Evolutionary conservation across 2,888 invertebrate species (phyloP), one percentile per base, ranked within the genome.

Genomic region (Ormyrus thymus): DNA sequence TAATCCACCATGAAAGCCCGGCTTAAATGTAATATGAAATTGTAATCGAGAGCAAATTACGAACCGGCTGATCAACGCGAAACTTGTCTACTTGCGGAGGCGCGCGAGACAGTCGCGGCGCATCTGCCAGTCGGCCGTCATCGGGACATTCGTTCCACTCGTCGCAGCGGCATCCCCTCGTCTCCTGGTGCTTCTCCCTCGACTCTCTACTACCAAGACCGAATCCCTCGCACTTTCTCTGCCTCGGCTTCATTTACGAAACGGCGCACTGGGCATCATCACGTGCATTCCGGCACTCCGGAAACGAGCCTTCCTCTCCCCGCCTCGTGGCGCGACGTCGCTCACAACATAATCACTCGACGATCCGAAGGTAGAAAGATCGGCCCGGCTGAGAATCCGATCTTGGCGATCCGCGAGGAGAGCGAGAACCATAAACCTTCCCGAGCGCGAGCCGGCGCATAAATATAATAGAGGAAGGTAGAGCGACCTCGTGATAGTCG

Each of bases 381-480:
- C n/a, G 64, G 11, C 64, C 11, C 59, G 1, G 53, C 53, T 50
- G 13, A 70, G 13, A 8, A 64, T 46, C n/a, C 46, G 62, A 45
- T 29, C 48, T 11, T 29, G 50, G 53, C 58, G 75, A 53, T 15
- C 59, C 62, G 73, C 61, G 50, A 29, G 53, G 55, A 51, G 65
- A 43, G 4, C 29, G 70, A 70, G 76, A 64, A 69, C 61, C 75
- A 76, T 81, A 76, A 87, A 88, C 89, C 89, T 87, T 87, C 86
- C 85, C 85, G 87, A 85, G 82, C 87, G 88, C 87, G 88, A 87
- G 89, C 86, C 87, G 86, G 86, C 87, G 88, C 87, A 88, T 89
- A 89, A 89, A 90, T 90, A 90, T 89, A 89, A 90, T 87, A 88
- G 79, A 66, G 88, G 85, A 86, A 88, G 86, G 85, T 84, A 29